Evolutionary conservation across 2,888 invertebrate genomes (phyloP), one percentile per base, ranked within the genome.

Genomic region (Apamea crenata): DNA sequence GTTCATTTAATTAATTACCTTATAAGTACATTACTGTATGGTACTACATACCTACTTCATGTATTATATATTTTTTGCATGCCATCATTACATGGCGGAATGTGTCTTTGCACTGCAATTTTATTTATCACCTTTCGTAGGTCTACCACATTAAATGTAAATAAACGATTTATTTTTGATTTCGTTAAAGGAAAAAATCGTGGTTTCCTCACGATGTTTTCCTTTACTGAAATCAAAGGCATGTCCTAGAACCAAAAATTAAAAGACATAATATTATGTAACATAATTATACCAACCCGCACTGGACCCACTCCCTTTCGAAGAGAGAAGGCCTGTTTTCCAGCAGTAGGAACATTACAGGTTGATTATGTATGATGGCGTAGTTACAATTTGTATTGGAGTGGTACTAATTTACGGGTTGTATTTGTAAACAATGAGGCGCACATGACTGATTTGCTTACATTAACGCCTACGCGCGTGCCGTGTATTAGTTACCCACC

Each of bases 391-490:
- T 78, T 78, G 79, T 77, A 88, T 77, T 78, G 78, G 89, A 90
- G 91, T 91, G 91, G 86, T 89, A 89, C 90, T 92, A 92, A 93
- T 92, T 91, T 91, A 90, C 90, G 90, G 85, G 84, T 82, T 85
- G 89, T 93, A 89, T 93, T 93, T 91, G 91, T 93, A 94, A 94
- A 94, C 92, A 92, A 87, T 84, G 84, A 80, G 87, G 88, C 84
- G 87, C 89, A 91, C 89, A 91, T 88, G 90, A 92, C 89, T 91
- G 91, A 93, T 92, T 92, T 93, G 93, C 89, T 92, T 93, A 93
- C 90, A 89, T 87, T 87, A 87, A 89, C 90, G 85, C 91, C 92
- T 89, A 92, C 91, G 87, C 91, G 84, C 87, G 87, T 76, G 77
- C 78, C 75, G 71, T 83, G 81, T 87, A 87, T 90, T 90, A 89